phyloP scores from a whole-genome alignment of 2,113 vertebrate species.

The Larimichthys crocea region DNA sequence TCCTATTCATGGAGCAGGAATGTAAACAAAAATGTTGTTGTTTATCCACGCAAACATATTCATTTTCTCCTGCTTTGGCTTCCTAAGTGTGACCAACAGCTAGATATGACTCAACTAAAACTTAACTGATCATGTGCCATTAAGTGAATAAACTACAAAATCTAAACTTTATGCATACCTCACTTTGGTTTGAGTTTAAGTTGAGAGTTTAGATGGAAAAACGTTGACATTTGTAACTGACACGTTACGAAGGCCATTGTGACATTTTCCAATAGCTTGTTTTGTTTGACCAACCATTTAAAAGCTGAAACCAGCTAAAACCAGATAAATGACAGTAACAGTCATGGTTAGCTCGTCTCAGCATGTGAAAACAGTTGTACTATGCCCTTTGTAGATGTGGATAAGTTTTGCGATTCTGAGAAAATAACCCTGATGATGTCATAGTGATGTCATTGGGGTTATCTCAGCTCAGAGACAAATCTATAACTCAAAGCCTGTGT shows the following conservation, averaged over 20 bases:
- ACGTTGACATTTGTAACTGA: background rate
- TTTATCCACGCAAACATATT: slow-evolving; percentile 1
- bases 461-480: no score
- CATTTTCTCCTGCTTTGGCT: background rate
- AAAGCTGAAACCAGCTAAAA: background rate
- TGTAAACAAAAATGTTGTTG: slow-evolving; percentile 35
- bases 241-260: background rate
- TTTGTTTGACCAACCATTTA: background rate
- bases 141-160: background rate
- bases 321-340: background rate
- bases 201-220: background rate
- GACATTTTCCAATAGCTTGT: background rate
- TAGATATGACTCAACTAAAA: background rate
- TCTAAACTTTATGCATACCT: background rate
- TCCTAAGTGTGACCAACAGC: background rate
- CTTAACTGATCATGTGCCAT: background rate
- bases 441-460: background rate
- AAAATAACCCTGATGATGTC: slow-evolving; percentile 1
- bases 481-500: background rate
- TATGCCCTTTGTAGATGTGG: background rate
- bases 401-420: background rate
- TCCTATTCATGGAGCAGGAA: background rate
- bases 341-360: background rate
- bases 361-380: background rate
- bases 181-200: no score